phyloP scores from a whole-genome alignment of 2,797 vertebrate genomes.

The Triplophysa yarkandensis region DNA sequence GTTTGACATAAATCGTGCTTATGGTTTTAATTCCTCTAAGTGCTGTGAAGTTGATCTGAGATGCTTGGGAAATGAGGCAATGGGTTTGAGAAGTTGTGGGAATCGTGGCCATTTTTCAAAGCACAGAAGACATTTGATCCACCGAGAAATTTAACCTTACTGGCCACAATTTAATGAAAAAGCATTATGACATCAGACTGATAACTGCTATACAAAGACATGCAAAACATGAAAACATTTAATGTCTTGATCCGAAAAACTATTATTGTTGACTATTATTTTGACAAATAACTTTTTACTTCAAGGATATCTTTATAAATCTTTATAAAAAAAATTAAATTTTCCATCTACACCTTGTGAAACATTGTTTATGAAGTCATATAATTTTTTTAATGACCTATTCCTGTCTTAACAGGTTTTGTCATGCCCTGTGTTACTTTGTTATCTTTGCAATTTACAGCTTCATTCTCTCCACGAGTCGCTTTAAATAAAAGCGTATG shows the following conservation, averaged over 20 bases:
- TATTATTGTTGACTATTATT: not conserved
- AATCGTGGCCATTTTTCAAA: constrained; percentile 1
- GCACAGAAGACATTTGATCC: constrained; percentile 9
- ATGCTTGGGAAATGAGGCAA: constrained; percentile 3
- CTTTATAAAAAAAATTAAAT: no score
- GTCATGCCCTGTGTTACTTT: no score
- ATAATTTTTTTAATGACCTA: no score
- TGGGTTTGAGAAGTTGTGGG: constrained; percentile 17
- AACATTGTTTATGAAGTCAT: no score
- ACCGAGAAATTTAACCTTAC: not conserved
- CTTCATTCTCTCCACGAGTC: no score
- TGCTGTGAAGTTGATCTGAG: constrained; percentile 49
- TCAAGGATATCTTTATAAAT: no score
- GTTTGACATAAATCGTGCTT: constrained; percentile 73
- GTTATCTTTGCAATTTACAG: no score
- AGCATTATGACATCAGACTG: not conserved
- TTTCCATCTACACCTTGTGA: no score
- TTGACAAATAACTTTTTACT: no score
- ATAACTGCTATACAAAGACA: not conserved
- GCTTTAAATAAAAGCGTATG: no score
- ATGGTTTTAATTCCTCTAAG: constrained; percentile 72
- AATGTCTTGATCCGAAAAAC: not conserved
- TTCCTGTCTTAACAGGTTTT: no score
- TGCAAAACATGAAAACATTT: not conserved
- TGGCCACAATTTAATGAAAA: not conserved